Evolutionary conservation across 2,797 vertebrate species (phyloP), one percentile per base, ranked within the genome.

Genomic region (Serranus cabrilla): DNA sequence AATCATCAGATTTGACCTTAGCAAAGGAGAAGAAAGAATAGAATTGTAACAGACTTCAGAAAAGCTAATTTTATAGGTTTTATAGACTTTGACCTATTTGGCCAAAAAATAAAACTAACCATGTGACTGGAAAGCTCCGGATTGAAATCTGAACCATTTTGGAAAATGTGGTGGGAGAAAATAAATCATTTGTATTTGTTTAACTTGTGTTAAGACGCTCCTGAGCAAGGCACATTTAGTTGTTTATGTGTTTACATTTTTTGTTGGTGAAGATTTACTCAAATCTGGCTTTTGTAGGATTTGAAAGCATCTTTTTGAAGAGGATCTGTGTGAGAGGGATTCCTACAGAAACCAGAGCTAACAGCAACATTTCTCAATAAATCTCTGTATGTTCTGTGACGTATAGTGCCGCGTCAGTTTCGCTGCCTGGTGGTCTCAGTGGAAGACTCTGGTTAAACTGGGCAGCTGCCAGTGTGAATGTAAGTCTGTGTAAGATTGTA

Each of bases 401-500:
- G 4, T 4, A 3, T 13, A 6, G 23, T 5, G 21, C n/a, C n/a
- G n/a, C n/a, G n/a, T 31, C 42, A 9, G 47, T 0, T 8, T 4
- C 51, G 65, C 65, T 45, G 59, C 68, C 42, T 47, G 76, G 81
- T 74, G 85, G 81, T 81, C 76, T 78, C 47, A 18, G 27, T 54
- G 61, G 47, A 20, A 17, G 43, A 21, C 52, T 69, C 46, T 76
- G 78, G 75, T 84, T 80, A 46, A 79, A 87, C 71, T 74, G 76
- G 76, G 71, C 73, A 76, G 67, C 71, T 60, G 74, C 77, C 74
- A 78, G 65, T 61, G 55, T 74, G 62, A 76, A 55, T 70, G 37
- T 62, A 69, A 78, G 61, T 69, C 54, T 23, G 56, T 37, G 76
- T 61, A 39, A 72, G 74, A 63, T 74, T 75, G 61, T 73, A 78